Evolutionary conservation across 2,797 vertebrate species (phyloP).

Genomic region (Mus spretus): DNA sequence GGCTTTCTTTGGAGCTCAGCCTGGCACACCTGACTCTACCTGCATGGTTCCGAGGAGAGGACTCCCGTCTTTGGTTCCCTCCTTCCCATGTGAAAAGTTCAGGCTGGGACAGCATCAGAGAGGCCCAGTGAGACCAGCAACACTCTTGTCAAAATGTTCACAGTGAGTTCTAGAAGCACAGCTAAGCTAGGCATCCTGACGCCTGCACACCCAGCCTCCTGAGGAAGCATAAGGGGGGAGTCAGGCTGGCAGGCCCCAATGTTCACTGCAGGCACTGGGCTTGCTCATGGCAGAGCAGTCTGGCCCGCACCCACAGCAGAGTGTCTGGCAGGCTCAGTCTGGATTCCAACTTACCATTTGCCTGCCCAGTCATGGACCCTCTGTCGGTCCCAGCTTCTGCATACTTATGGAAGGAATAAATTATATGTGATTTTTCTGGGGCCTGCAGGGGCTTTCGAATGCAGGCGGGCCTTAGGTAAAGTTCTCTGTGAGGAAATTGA

Average conservation of each 20-base stretch:
- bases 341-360: neutral
- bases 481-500: neutral
- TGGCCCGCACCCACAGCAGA: neutral
- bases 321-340: neutral
- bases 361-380: neutral
- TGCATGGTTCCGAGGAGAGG: neutral
- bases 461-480: neutral
- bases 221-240: neutral
- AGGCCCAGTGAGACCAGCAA: neutral
- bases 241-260: neutral
- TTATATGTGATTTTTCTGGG: no score
- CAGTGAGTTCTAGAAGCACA: neutral
- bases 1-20: slow-evolving; percentile 69
- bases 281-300: no score
- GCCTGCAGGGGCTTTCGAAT: neutral
- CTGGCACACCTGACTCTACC: slow-evolving; percentile 52
- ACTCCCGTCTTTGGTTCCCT: slow-evolving; percentile 17
- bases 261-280: no score
- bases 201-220: accelerated
- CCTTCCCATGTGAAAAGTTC: slow-evolving; percentile 29
- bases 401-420: neutral
- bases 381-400: neutral
- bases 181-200: neutral
- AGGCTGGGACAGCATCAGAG: slow-evolving; percentile 12
- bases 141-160: slow-evolving; percentile 2